Evolutionary conservation across 1,140 invertebrate genomes (phyloP).

Genomic region (Drosophila mojavensis): DNA sequence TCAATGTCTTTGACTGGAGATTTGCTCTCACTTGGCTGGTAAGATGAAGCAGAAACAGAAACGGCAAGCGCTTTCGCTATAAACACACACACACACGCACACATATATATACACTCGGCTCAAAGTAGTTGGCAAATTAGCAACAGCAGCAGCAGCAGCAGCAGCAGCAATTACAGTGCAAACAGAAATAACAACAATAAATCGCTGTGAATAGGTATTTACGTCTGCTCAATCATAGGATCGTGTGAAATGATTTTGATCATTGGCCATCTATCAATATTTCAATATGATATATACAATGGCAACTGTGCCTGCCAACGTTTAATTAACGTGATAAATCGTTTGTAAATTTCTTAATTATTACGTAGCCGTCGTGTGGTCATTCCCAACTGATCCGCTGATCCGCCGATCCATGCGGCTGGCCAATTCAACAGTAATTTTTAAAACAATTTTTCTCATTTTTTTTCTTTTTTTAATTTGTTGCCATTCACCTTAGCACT

Average conservation of each 20-base stretch:
- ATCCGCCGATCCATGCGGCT: not conserved
- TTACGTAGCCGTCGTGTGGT: slow-evolving; percentile 67
- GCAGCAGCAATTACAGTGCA: slow-evolving; percentile 57
- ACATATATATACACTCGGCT: slow-evolving; percentile 14
- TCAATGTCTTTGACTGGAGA: slow-evolving; percentile 65
- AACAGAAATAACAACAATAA: slow-evolving; percentile 37
- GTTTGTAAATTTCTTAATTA: slow-evolving; percentile 82
- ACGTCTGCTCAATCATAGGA: slow-evolving; percentile 55
- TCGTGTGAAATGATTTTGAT: slow-evolving; percentile 80
- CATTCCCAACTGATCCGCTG: slow-evolving; percentile 20
- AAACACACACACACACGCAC: slow-evolving; percentile 13
- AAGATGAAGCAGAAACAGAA: slow-evolving; percentile 23
- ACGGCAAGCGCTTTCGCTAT: slow-evolving; percentile 65
- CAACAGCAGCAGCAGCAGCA: slow-evolving; percentile 40
- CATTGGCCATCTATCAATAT: slow-evolving; percentile 76
- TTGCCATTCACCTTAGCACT: slow-evolving; percentile 74
- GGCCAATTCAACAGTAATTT: slow-evolving; percentile 4
- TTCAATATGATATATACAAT: slow-evolving; percentile 43
- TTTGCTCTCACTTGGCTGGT: slow-evolving; percentile 58
- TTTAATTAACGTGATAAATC: slow-evolving; percentile 81
- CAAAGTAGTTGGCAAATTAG: slow-evolving; percentile 78
- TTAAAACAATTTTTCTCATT: slow-evolving; percentile 13
- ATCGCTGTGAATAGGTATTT: slow-evolving; percentile 27
- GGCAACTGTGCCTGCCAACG: slow-evolving; percentile 53
- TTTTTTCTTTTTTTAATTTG: slow-evolving; percentile 9